Evolutionary conservation across 2,113 vertebrate species (phyloP), one percentile per base, ranked within the genome.

Genomic region (Larimichthys polyactis): DNA sequence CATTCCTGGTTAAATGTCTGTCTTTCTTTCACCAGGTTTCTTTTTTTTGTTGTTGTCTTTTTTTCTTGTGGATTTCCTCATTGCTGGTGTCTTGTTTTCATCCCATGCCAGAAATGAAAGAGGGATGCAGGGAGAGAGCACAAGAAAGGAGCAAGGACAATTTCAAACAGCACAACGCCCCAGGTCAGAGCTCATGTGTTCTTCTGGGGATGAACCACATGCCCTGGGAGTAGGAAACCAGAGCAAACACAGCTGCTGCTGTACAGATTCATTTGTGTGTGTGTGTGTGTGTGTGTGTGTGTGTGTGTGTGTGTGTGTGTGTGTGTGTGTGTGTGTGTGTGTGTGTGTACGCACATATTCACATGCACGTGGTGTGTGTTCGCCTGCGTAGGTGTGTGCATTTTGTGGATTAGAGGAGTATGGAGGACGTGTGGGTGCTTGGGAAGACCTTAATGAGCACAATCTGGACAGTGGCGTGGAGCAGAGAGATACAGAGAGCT

Each of bases 101-200:
- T 92, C 75, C 48, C 44, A 54, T 80, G 75, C 78, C 86, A 85
- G 81, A 81, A 59, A 67, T 85, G 74, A 87, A 79, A 70, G 84
- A 71, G 49, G 73, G 55, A 87, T 52, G 55, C 64, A 75, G 62
- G 15, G 19, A 75, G 68, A 71, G 69, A 62, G 72, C 57, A 55
- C 6, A 16, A 82, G 66, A 89, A 79, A 82, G 48, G 55, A 90
- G 87, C 85, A 48, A 71, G 88, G 90, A 85, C 82, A 70, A 80
- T 91, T 87, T 88, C 80, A 91, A 93, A 86, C 78, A 86, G 83
- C 79, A 58, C 65, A 81, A 69, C 27, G 36, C 85, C 73, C 58
- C 62, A 77, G 89, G 92, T 93, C 91, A 92, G 81, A 88, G 84
- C 87, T 92, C 79, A 79, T 84, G 76, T 70, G 85, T 69, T 91